These are phyloP conservation scores for Epinephelus fuscoguttatus DNA, from an alignment of 2,113 vertebrate genomes.

Conservation along the genomic window DNA sequence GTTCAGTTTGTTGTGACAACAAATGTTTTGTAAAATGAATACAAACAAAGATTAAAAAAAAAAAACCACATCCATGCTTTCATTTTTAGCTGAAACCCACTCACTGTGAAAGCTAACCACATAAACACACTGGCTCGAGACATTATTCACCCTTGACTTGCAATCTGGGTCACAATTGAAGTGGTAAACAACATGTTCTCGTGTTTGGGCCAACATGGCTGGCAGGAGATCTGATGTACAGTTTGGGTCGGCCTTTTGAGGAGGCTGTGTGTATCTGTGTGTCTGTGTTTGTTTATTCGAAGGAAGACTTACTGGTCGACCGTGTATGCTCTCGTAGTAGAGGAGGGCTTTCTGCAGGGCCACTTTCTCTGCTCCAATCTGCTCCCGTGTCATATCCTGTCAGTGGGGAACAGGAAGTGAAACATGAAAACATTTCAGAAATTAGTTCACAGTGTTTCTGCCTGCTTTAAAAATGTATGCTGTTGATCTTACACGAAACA, in stretches of 20 bases:
- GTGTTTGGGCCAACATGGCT: not conserved
- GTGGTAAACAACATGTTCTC: conserved; percentile 23
- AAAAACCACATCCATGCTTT: not conserved
- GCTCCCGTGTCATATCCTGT: conserved; percentile 97
- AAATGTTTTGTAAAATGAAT: not conserved
- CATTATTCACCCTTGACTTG: conserved; percentile 60
- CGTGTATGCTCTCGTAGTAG: conserved; percentile 95
- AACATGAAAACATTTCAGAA: conserved; percentile 19
- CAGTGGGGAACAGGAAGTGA: conserved; percentile 34
- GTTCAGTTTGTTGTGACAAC: not conserved
- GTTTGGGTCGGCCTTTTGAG: not conserved
- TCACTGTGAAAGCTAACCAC: not conserved
- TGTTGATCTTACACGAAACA: not conserved
- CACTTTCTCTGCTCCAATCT: conserved; percentile 94
- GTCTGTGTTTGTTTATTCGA: not conserved
- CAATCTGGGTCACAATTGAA: conserved; percentile 62
- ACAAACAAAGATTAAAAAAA: not conserved
- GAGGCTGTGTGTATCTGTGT: not conserved
- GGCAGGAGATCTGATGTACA: not conserved
- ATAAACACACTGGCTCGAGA: conserved; percentile 20
- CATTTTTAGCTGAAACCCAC: not conserved
- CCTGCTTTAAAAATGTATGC: not conserved
- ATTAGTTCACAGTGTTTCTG: not conserved
- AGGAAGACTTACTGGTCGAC: conserved; percentile 90
- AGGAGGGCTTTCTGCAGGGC: conserved; percentile 95